These are phyloP conservation scores for Cynoglossus semilaevis DNA, from an alignment of 2,113 vertebrate species.

Conservation along the genomic window DNA sequence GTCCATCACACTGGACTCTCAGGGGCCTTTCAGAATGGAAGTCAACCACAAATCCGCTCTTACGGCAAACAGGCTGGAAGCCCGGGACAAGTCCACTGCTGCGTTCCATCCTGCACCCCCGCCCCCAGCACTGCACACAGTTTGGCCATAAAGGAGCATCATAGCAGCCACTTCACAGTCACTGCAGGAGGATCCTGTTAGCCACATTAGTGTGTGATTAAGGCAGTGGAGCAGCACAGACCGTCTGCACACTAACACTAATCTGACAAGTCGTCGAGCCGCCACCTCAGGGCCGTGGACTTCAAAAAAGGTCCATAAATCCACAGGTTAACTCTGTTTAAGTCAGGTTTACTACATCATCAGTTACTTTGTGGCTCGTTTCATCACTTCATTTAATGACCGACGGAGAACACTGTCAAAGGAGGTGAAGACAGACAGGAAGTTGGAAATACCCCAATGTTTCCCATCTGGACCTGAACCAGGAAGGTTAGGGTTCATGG, in stretches of 20 bases:
- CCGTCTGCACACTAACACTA: background rate
- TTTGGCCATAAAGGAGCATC: constrained; percentile 32
- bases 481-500: background rate
- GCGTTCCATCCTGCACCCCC: constrained; percentile 58
- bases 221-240: constrained; percentile 21
- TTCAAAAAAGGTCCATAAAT: background rate
- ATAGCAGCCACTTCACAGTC: constrained; percentile 23
- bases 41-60: constrained; percentile 50
- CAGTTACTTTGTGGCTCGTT: background rate
- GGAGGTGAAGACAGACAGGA: background rate
- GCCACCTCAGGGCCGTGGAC: background rate
- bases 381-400: background rate
- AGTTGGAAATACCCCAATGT: background rate
- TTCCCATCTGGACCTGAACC: background rate
- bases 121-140: constrained; percentile 40
- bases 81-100: constrained; percentile 54
- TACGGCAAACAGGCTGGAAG: constrained; percentile 60
- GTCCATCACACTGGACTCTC: constrained; percentile 68
- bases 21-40: constrained; percentile 57
- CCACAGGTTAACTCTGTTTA: too few species aligned
- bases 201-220: constrained; percentile 31
- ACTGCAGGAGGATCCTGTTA: constrained; percentile 53
- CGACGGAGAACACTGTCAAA: background rate
- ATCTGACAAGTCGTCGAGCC: too few species aligned
- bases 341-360: background rate